Evolutionary conservation across 2,797 vertebrate genomes (phyloP).

Genomic region (Phalloptychus januarius): DNA sequence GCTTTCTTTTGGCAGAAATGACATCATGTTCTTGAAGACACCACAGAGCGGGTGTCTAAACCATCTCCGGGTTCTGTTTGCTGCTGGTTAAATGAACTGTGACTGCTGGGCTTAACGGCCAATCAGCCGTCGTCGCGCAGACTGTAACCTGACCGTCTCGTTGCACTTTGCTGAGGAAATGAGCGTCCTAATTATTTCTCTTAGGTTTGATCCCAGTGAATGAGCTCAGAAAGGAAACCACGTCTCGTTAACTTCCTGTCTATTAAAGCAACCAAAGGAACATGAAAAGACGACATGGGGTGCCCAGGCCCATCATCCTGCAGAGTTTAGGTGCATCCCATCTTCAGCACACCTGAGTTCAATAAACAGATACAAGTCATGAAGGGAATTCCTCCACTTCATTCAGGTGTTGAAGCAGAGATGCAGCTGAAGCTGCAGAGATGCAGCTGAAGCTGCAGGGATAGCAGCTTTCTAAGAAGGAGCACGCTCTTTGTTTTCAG

Average conservation of each 20-base stretch:
- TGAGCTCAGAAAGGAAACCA: conserved; percentile 1
- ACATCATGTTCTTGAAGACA: conserved; percentile 35
- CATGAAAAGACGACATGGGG: neutral
- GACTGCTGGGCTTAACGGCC: conserved; percentile 45
- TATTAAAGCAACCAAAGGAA: conserved; percentile 16
- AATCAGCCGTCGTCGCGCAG: conserved; percentile 38
- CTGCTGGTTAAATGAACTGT: conserved; percentile 57
- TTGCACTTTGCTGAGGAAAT: conserved; percentile 17
- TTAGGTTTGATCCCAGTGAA: conserved; percentile 3
- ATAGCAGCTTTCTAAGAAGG: neutral
- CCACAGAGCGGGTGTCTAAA: conserved; percentile 19
- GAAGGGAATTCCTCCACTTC: neutral
- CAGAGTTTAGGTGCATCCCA: neutral
- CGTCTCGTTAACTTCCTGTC: neutral
- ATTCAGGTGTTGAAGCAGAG: neutral
- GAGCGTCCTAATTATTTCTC: conserved; percentile 21
- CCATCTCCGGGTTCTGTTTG: conserved; percentile 42
- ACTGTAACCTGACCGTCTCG: conserved; percentile 13
- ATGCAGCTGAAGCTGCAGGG: neutral
- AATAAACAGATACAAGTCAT: too few species aligned
- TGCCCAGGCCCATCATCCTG: neutral
- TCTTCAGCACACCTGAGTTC: neutral
- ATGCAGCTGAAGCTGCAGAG: neutral
- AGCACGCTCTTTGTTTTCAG: neutral
- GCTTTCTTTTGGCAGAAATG: conserved; percentile 40